Conservation (phyloP, 2,888 invertebrate genomes). For the Omphaloscelis lunosa region DNA sequence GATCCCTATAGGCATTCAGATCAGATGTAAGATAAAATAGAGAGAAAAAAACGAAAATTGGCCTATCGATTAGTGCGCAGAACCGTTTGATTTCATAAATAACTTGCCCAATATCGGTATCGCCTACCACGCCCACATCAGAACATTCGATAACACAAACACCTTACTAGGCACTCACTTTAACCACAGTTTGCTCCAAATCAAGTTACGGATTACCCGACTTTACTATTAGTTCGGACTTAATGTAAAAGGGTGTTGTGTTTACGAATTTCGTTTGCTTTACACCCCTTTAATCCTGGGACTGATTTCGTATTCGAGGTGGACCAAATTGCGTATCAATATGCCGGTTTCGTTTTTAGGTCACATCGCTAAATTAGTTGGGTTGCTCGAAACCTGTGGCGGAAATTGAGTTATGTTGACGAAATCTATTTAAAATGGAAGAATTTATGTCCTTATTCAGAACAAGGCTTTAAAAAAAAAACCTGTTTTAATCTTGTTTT, state of each 20-base stretch:
- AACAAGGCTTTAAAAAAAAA: background rate
- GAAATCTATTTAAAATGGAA: constrained; percentile 24
- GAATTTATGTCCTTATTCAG: constrained; percentile 9
- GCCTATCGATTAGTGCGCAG: background rate
- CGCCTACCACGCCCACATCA: constrained; percentile 13
- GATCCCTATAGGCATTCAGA: no score
- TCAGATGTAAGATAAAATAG: background rate
- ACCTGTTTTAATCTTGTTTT: background rate
- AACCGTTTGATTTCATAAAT: background rate
- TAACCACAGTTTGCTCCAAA: constrained; percentile 63
- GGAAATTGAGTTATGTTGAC: constrained; percentile 35
- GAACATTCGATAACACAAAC: constrained; percentile 55
- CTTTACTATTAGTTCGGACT: constrained; percentile 65
- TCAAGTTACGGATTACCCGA: constrained; percentile 66
- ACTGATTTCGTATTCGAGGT: constrained; percentile 62
- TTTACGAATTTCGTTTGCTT: constrained; percentile 65
- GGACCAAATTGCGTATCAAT: constrained; percentile 59
- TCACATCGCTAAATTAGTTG: constrained; percentile 43
- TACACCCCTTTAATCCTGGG: constrained; percentile 60
- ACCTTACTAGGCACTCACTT: constrained; percentile 45
- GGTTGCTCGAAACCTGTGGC: background rate
- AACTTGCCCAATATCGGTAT: background rate
- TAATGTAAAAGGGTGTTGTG: constrained; percentile 68
- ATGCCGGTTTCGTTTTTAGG: constrained; percentile 52
- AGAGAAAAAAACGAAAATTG: background rate